Base-by-base conservation (phyloP, 2,888 invertebrate species). In the Hypomecis atomaria region DNA sequence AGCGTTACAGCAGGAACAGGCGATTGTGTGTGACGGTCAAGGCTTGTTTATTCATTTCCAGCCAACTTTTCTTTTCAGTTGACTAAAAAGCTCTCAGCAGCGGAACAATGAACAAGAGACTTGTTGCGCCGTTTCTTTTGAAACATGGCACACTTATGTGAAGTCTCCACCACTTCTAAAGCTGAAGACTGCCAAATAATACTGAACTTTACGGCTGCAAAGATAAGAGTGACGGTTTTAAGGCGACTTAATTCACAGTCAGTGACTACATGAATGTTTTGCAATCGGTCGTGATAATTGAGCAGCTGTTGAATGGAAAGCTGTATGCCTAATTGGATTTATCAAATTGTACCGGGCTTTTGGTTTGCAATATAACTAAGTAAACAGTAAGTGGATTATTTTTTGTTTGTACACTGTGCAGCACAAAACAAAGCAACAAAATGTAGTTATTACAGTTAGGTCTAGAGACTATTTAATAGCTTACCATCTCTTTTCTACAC, bases 101-200 rank as follows among this genome's bases (percentile, higher is more conserved):
- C 44, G 33, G 34, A 52, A 54, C 48, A 63, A 54, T 53, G 48
- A 54, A 48, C 42, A 43, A 38, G 11, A 23, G 33, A 64, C 59
- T 59, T 64, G 63, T 64, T 64, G 59, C 63, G 44, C 54, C 37
- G 8, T 54, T 59, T 55, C 59, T 40, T 64, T 64, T 59, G 34
- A 59, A 55, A 36, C 57, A 40, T 43, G 38, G 59, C 40, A 43
- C 57, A 62, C 62, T 57, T 62, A 57, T 42, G 62, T 38, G 6
- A 62, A 62, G 45, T 13, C 45, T 47, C 43, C n/a, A 10, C 36
- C 44, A 49, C 23, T 13, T 38, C 43, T 36, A 54, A 52, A 43
- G 7, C 38, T n/a, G 10, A 11, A 40, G 8, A 8, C 34, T 36
- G 49, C n/a, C 5, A 45, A 11, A n/a, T 0, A 11, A 62, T 7